Evolutionary conservation across 1,140 invertebrate species (phyloP).

Genomic region (Colletes gigas): DNA sequence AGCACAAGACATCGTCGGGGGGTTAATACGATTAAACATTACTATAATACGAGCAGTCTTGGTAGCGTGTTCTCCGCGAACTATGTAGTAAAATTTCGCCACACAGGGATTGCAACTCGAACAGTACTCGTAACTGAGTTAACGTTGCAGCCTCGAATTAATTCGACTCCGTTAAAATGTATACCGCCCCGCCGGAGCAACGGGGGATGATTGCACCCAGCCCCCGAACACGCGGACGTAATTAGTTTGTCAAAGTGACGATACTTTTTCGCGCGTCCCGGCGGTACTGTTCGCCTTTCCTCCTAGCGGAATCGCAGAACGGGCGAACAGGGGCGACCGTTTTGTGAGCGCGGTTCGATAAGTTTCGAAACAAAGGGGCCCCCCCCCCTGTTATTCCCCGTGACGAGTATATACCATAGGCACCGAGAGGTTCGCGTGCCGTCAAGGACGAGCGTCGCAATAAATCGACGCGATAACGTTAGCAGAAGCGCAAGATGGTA

Average conservation of each 20-base stretch:
- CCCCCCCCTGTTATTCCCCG: background rate
- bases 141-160: constrained; percentile 39
- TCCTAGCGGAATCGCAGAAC: background rate
- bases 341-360: background rate
- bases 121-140: constrained; percentile 32
- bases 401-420: background rate
- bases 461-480: constrained; percentile 23
- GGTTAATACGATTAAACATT: too few species aligned
- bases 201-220: constrained; percentile 25
- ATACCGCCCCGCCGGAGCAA: background rate
- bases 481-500: constrained; percentile 37
- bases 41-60: too few species aligned
- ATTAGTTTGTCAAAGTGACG: constrained; percentile 46
- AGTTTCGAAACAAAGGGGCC: background rate
- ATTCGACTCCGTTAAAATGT: constrained; percentile 38
- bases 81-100: too few species aligned
- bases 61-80: too few species aligned
- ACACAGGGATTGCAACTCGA: constrained; percentile 5
- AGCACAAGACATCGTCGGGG: too few species aligned
- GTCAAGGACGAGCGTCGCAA: background rate
- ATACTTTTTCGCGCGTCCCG: constrained; percentile 25
- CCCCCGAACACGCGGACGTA: constrained; percentile 6
- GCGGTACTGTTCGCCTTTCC: constrained; percentile 7
- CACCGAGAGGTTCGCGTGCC: background rate
- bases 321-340: background rate